Evolutionary conservation across 2,888 invertebrate species (phyloP), one percentile per base, ranked within the genome.

Genomic region (Digitonthophagus gazella): DNA sequence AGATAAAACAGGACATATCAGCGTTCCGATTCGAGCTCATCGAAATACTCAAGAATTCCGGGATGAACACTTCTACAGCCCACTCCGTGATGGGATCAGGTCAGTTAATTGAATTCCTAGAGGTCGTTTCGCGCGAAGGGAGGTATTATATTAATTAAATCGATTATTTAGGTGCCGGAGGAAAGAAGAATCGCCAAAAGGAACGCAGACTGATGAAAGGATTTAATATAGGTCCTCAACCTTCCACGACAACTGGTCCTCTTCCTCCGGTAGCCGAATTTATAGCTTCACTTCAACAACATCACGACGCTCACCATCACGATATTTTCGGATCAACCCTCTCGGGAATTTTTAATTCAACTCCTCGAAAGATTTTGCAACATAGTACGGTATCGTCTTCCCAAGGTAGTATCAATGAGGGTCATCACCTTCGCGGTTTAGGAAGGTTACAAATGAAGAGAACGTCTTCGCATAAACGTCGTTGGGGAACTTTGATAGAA

Each of bases 1-100:
- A 98, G 86, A 97, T 98, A 80, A 98, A 98, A 83, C 98, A 98
- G 85, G 98, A 98, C 84, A 97, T 98, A 75, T 97, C 96, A 73
- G 96, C 98, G 19, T 98, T 98, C 86, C 92, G 98, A 74, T 98
- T 95, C 85, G 98, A 98, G 84, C 88, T 98, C 58, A 93, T 98
- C 68, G 98, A 98, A 86, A 97, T 98, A 78, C 87, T 98, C 72
- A 93, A 95, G 81, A 95, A 95, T 84, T 96, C 96, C 74, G 97
- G 97, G 78, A 96, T 96, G 95, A 95, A 95, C 83, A 95, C 94
- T 0, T 91, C 93, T 72, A 93, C 93, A 0, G 92, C 93, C 18
- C 90, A 80, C 69, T 80, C 92, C 75, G 93, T 93, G 70, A 89
- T 91, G 80, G 93, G 93, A 4, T 69, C 74, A 66, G 70, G 70